A percentile compares a stretch with the other conserved stretches of the same genome.
Conservation (phyloP, 2,888 invertebrate genomes). For the Tenthredo amoena region DNA sequence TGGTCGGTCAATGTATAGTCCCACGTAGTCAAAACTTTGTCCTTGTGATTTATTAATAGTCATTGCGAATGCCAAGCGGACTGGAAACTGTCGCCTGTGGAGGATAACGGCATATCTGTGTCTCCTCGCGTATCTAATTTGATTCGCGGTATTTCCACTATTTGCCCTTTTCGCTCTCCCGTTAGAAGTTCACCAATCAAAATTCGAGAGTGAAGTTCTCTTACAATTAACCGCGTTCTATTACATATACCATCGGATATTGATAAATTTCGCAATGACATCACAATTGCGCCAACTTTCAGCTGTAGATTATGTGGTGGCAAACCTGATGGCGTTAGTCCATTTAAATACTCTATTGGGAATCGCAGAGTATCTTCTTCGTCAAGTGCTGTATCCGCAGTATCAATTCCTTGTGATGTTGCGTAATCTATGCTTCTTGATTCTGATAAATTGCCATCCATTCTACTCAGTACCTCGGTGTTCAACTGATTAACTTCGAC, state of each 20-base stretch:
- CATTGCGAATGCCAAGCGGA: constrained; percentile 52
- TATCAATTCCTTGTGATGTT: neutral
- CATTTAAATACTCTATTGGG: constrained; percentile 52
- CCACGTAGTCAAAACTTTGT: constrained; percentile 47
- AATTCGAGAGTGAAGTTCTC: constrained; percentile 38
- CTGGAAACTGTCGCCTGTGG: constrained; percentile 51
- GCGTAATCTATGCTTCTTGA: constrained; percentile 42
- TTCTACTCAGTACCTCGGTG: constrained; percentile 7
- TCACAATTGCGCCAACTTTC: constrained; percentile 50
- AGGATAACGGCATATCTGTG: constrained; percentile 48
- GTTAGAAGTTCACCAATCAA: constrained; percentile 45
- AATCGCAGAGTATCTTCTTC: constrained; percentile 28
- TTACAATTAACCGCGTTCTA: constrained; percentile 43
- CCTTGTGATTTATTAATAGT: constrained; percentile 55
- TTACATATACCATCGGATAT: constrained; percentile 46
- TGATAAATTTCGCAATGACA: constrained; percentile 51
- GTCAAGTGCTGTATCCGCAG: neutral
- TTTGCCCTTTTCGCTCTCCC: constrained; percentile 45
- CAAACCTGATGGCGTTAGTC: constrained; percentile 31
- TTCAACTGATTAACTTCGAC: constrained; percentile 49
- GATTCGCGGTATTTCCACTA: constrained; percentile 54
- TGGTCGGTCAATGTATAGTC: constrained; percentile 51
- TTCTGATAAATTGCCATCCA: neutral
- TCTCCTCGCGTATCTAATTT: constrained; percentile 49
- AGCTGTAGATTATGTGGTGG: constrained; percentile 22